Evolutionary conservation across 2,113 vertebrate species (phyloP), one percentile per base, ranked within the genome.

Genomic region (Cyprinus carpio): DNA sequence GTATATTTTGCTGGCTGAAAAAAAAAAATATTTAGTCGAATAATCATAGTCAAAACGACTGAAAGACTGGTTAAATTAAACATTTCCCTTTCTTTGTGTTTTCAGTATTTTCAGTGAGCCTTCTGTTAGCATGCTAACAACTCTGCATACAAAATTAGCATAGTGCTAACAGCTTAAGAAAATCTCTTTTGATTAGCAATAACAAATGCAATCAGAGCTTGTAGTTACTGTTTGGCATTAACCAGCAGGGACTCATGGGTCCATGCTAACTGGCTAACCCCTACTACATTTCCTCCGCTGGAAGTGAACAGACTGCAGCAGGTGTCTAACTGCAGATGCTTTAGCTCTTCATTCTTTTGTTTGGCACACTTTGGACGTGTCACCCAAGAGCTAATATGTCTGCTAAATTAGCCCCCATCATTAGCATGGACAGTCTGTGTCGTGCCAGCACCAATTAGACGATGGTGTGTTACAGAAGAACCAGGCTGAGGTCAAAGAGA

Each of bases 401-500:
- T 87, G 89, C 88, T 92, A 91, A 94, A 92, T 92, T 91, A 91
- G 88, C 88, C 88, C 79, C 69, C 87, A 87, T 87, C 86, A 88
- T 89, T 89, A 71, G 89, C 89, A 88, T 87, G 88, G 90, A 90
- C 90, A 88, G 87, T 91, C 79, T 85, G 76, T 85, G 78, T 88
- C 82, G 81, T 91, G 91, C 92, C 90, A 94, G 89, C 69, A 54
- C 90, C 92, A 91, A 92, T n/a, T 93, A 93, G 88, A 89, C 87
- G 20, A 75, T 87, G 90, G 89, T 71, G 82, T 89, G 84, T 91
- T 90, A 88, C 86, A 87, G 85, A 86, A 78, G 85, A 87, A 86
- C 43, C 75, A 85, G 87, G 87, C 84, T 87, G 86, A 90, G 91
- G 92, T 93, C 92, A 91, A 92, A 89, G 86, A 92, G 84, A 88